These are phyloP conservation scores for Stegana nigrithorax DNA, from an alignment of 2,888 invertebrate species.

Conservation along the genomic window DNA sequence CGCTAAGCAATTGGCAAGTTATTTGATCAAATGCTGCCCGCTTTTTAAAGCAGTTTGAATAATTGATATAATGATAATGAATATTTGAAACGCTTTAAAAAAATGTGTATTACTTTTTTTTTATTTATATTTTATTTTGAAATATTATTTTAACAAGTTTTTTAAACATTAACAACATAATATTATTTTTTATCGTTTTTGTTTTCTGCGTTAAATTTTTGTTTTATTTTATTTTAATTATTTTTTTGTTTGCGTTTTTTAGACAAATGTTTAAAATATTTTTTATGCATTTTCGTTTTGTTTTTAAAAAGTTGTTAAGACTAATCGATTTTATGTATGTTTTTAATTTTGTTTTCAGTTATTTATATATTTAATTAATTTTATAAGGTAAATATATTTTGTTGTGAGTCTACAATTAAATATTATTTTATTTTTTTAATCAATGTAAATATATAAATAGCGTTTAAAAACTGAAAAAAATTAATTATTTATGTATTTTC, in stretches of 20 bases:
- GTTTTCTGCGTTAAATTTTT: constrained; percentile 44
- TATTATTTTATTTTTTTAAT: constrained; percentile 18
- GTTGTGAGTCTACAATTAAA: constrained; percentile 39
- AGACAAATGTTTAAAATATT: constrained; percentile 58
- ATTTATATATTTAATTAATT: constrained; percentile 17
- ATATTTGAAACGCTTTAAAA: too few species aligned
- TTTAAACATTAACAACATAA: constrained; percentile 69
- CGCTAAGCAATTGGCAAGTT: too few species aligned
- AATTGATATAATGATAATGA: too few species aligned
- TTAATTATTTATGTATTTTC: constrained; percentile 38
- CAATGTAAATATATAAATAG: constrained; percentile 51
- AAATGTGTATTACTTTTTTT: constrained; percentile 27
- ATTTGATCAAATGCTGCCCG: too few species aligned
- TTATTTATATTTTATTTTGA: constrained; percentile 63
- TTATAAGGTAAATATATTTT: constrained; percentile 31
- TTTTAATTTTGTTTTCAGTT: constrained; percentile 23
- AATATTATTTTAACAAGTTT: constrained; percentile 69
- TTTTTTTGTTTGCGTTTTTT: constrained; percentile 30
- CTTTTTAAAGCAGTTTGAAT: too few species aligned
- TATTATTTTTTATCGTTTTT: constrained; percentile 49
- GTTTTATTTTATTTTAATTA: constrained; percentile 43
- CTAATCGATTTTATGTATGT: constrained; percentile 22
- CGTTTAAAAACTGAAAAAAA: constrained; percentile 50
- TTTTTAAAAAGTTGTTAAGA: constrained; percentile 40
- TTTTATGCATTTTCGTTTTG: constrained; percentile 42